phyloP scores from a whole-genome alignment of 2,113 vertebrate genomes.

The Lipophrys pholis region DNA sequence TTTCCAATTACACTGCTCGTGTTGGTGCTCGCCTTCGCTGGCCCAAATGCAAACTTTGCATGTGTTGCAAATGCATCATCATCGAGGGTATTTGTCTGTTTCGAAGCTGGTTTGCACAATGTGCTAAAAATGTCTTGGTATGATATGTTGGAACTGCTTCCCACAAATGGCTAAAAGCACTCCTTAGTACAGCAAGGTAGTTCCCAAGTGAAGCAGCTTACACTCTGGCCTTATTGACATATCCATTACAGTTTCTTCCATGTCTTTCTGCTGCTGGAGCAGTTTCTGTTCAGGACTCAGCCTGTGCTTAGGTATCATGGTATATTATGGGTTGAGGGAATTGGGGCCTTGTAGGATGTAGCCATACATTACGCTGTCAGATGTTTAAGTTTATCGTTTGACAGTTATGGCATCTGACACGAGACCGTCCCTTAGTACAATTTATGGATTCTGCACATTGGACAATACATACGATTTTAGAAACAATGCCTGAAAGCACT shows the following conservation, averaged over 20 bases:
- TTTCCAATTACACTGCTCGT: conserved; percentile 55
- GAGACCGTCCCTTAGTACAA: neutral
- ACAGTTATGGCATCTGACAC: neutral
- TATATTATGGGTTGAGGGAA: conserved; percentile 45
- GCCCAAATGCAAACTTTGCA: conserved; percentile 25
- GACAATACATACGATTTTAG: too few relatives aligned
- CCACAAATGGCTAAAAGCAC: conserved; percentile 44
- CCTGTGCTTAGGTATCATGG: conserved; percentile 17
- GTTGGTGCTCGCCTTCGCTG: conserved; percentile 29
- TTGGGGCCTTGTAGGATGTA: conserved; percentile 20
- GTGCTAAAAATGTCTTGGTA: conserved; percentile 24
- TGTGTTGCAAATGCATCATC: conserved; percentile 50
- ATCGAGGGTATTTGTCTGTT: conserved; percentile 34
- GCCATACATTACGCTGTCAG: conserved; percentile 24
- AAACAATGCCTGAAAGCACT: too few relatives aligned
- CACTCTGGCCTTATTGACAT: conserved; percentile 46
- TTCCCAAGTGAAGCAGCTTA: conserved; percentile 47
- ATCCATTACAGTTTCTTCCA: conserved; percentile 38
- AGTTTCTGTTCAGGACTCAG: conserved; percentile 18
- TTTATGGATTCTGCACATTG: conserved; percentile 10
- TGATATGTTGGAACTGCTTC: conserved; percentile 29
- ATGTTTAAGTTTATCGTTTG: conserved; percentile 8
- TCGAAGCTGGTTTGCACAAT: neutral
- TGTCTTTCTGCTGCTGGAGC: conserved; percentile 18
- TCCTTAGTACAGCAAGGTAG: conserved; percentile 28